Percentiles rank a stretch among this genome's conserved stretches.
Evolutionary conservation across 2,888 invertebrate species (phyloP).

Genomic region (Lepidocyrtinus sp.): DNA sequence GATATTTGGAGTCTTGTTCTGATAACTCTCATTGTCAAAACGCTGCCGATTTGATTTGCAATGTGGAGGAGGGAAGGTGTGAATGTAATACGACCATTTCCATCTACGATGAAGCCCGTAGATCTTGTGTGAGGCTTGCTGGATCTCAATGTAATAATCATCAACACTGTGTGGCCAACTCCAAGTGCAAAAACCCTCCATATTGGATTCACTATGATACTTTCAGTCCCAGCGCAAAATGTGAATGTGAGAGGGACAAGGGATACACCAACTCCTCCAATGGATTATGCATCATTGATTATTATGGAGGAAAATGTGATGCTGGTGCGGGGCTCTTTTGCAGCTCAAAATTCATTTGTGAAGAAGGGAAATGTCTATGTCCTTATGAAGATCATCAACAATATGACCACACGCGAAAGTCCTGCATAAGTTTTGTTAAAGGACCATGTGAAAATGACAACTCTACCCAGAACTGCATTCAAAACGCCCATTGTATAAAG

Average conservation of each 20-base stretch:
- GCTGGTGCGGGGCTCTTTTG: conserved; percentile 1
- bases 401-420: conserved; percentile 22
- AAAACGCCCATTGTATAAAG: conserved; percentile 32
- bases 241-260: conserved; percentile 29
- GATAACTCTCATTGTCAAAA: conserved; percentile 32
- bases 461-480: conserved; percentile 12
- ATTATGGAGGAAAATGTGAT: conserved; percentile 44
- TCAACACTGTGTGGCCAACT: conserved; percentile 23
- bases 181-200: conserved; percentile 37
- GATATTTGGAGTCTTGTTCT: conserved; percentile 10
- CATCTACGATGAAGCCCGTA: conserved; percentile 22
- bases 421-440: conserved; percentile 32
- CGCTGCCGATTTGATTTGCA: conserved; percentile 34
- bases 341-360: conserved; percentile 29
- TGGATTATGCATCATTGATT: conserved; percentile 34
- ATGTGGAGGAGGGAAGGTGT: conserved; percentile 18
- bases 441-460: conserved; percentile 36
- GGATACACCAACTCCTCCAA: conserved; percentile 29
- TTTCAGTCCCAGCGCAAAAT: conserved; percentile 35
- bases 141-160: conserved; percentile 20
- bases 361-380: conserved; percentile 36
- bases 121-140: conserved; percentile 23
- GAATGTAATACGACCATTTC: conserved; percentile 35
- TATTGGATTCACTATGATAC: conserved; percentile 42
- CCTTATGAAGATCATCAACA: conserved; percentile 42